Conservation (phyloP, 2,113 vertebrate genomes). For the Amblyopsis rosae region DNA sequence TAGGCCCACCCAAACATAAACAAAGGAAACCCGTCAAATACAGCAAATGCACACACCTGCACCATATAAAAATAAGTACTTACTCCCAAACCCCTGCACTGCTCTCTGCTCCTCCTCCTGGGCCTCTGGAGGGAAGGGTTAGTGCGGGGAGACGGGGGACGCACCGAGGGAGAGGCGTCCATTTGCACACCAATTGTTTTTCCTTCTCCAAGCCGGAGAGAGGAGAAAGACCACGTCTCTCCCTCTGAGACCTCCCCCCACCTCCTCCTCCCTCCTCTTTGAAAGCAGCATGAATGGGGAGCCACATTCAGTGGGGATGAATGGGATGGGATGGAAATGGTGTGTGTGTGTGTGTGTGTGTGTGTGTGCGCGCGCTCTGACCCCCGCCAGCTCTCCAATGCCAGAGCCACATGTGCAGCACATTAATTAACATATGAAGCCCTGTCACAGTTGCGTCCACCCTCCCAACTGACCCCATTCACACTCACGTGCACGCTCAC, state of each 20-base stretch:
- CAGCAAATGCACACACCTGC: no score
- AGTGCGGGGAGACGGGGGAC: conserved; percentile 38
- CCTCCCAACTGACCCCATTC: conserved; percentile 65
- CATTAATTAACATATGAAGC: conserved; percentile 82
- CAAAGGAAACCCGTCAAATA: no score
- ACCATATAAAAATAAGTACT: conserved; percentile 2
- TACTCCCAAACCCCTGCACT: neutral
- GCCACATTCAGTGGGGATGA: conserved; percentile 72
- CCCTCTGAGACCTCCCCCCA: conserved; percentile 60
- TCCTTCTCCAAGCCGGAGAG: conserved; percentile 66
- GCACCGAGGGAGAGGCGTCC: conserved; percentile 71
- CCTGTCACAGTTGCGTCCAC: conserved; percentile 67
- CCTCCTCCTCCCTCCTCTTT: conserved; percentile 61
- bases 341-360: neutral
- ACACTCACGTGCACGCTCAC: conserved; percentile 36
- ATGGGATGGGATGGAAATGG: conserved; percentile 73
- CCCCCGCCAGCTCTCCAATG: conserved; percentile 63
- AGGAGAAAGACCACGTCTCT: conserved; percentile 74
- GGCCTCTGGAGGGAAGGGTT: conserved; percentile 38
- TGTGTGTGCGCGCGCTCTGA: conserved; percentile 54
- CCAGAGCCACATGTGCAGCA: conserved; percentile 74
- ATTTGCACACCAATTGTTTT: conserved; percentile 83
- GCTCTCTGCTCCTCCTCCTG: conserved; percentile 16
- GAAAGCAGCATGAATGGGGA: conserved; percentile 77
- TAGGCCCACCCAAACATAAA: no score